Evolutionary conservation across 2,113 vertebrate genomes (phyloP).

Genomic region (Typhlomys cinereus): DNA sequence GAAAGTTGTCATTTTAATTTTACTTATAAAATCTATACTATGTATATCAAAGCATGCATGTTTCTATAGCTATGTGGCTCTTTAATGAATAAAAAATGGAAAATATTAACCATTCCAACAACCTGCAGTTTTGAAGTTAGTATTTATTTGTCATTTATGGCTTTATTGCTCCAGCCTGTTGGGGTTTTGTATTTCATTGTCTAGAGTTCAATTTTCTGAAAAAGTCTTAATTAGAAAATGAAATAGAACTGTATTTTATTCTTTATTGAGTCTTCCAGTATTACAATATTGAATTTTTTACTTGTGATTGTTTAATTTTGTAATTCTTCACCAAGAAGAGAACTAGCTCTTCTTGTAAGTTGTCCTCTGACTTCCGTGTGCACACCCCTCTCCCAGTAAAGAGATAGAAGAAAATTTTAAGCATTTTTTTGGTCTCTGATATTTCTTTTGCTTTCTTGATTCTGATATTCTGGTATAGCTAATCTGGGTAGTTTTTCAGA

Average conservation of each 20-base stretch:
- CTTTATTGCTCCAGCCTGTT: not conserved
- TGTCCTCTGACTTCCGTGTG: no score
- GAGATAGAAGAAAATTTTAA: no score
- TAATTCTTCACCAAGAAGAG: no score
- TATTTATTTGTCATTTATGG: not conserved
- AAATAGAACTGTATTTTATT: not conserved
- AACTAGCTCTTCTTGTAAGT: no score
- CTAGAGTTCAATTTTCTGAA: conserved; percentile 39
- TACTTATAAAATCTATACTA: not conserved
- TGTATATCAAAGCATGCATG: not conserved
- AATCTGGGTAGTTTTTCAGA: not conserved
- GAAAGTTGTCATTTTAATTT: conserved; percentile 22
- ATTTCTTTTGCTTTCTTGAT: conserved; percentile 11
- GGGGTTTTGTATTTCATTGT: not conserved
- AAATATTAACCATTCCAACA: conserved; percentile 15
- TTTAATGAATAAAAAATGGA: conserved; percentile 33
- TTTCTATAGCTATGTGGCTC: conserved; percentile 3
- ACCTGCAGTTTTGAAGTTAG: conserved; percentile 24
- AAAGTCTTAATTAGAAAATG: conserved; percentile 11
- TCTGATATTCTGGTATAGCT: not conserved
- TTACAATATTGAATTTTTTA: not conserved
- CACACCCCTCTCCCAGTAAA: no score
- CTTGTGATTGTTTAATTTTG: not conserved
- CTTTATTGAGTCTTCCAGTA: not conserved
- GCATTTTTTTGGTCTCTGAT: not conserved